Conservation (phyloP, 2,113 vertebrate genomes). For the Oreotrochilus melanogaster region DNA sequence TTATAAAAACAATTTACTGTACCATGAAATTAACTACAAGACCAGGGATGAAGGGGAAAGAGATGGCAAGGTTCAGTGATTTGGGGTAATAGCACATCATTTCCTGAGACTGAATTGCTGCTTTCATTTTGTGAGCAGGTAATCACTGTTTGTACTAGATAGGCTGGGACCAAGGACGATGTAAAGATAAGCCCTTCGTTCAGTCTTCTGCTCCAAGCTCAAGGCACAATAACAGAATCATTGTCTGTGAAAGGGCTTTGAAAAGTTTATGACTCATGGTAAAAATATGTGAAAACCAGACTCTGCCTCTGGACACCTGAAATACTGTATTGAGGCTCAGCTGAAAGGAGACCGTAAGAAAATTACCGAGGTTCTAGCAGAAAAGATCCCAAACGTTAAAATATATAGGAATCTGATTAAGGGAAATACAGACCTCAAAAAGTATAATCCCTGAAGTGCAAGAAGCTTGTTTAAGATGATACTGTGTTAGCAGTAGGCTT, state of each 20-base stretch:
- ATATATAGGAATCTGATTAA: neutral
- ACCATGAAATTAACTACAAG: neutral
- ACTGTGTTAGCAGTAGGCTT: neutral
- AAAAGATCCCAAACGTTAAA: neutral
- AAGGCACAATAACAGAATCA: conserved; percentile 3
- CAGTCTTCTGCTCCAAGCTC: neutral
- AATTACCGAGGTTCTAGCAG: neutral
- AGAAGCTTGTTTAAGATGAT: neutral
- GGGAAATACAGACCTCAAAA: neutral
- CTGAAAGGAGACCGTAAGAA: neutral
- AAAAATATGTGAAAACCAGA: neutral
- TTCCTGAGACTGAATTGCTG: conserved; percentile 32
- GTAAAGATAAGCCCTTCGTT: conserved; percentile 32
- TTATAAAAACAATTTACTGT: neutral
- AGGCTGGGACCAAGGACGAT: neutral
- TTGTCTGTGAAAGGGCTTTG: neutral
- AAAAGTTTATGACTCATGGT: neutral
- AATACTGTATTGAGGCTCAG: neutral
- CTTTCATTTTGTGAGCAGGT: conserved; percentile 25
- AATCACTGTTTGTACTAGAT: neutral
- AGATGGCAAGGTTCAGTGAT: neutral
- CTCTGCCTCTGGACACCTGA: neutral
- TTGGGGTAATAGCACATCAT: neutral
- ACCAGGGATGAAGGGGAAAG: neutral
- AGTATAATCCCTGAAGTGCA: neutral